Base-by-base conservation (phyloP, 2,888 invertebrate genomes). In the Eueremaeus valkanovi region DNA sequence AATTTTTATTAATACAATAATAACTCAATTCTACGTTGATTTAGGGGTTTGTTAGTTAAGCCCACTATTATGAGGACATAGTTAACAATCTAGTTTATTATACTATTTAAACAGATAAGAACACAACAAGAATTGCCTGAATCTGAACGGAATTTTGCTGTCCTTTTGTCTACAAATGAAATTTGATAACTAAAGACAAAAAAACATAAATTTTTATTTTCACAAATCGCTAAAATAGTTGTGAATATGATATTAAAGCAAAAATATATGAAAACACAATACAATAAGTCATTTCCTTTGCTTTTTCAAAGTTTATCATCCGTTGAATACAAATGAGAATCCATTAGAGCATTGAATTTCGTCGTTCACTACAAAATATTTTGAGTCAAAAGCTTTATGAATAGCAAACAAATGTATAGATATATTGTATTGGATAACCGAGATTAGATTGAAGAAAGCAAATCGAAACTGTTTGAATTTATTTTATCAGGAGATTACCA, bases 331-430 rank as follows among this genome's bases (percentile, higher is more conserved):
- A 51, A 51, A 51, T 51, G 51, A 51, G 51, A 51, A 21, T 51
- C 51, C 51, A 51, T 51, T 51, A 51, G 51, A 51, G 51, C 51
- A 51, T 51, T 51, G 51, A 51, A 51, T 51, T 51, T 51, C 51
- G 6, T 21, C 21, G 51, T n/a, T 6, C 1, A 8, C n/a, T 2
- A 2, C 11, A 45, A 45, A 16, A 51, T 6, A 51, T 21, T n/a
- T 5, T n/a, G 21, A 51, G n/a, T 51, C 5, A 5, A 21, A 18
- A n/a, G 9, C 21, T 51, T 5, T 36, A 11, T 11, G 36, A 36
- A 36, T n/a, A n/a, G n/a, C n/a, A n/a, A n/a, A n/a, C 45, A 51
- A 21, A 51, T 18, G 51, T 51, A 51, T 51, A n/a, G 21, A 51
- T 21, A 51, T 21, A 51, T 51, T 21, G 6, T 5, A 21, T 51